phyloP scores from a whole-genome alignment of 92 coral and sea anemone genomes.

The Siderastrea radians region DNA sequence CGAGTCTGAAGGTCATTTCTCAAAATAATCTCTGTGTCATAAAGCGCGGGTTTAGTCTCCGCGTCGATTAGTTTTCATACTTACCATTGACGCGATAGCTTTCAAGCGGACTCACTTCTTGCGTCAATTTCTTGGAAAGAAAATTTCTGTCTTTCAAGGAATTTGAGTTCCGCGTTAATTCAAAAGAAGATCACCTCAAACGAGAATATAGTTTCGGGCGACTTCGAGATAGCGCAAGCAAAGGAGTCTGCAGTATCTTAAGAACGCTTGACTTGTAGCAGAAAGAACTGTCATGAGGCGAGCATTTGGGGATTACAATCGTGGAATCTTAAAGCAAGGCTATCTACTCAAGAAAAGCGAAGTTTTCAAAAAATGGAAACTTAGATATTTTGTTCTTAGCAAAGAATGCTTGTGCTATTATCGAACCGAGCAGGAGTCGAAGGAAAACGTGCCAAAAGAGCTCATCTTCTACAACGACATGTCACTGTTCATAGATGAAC shows the following conservation, averaged over 20 bases:
- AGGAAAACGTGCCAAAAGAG: slow-evolving; percentile 75
- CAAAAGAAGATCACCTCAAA: not conserved
- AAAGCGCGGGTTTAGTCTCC: not conserved
- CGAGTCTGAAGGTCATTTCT: slow-evolving; percentile 19
- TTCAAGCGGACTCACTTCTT: not conserved
- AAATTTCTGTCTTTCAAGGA: not conserved
- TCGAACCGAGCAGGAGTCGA: slow-evolving; percentile 71
- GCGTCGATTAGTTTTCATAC: no score
- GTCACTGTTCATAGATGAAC: slow-evolving; percentile 84
- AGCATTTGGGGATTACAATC: not conserved
- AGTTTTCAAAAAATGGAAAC: slow-evolving; percentile 85
- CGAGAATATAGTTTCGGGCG: not conserved
- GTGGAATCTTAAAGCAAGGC: slow-evolving; percentile 59
- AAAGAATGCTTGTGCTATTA: slow-evolving; percentile 93
- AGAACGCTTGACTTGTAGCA: not conserved
- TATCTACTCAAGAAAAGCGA: slow-evolving; percentile 91
- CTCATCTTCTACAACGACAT: slow-evolving; percentile 89
- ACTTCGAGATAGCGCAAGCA: not conserved
- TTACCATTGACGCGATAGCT: not conserved
- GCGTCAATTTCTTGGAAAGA: not conserved
- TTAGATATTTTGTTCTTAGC: slow-evolving; percentile 83
- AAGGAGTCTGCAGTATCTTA: not conserved
- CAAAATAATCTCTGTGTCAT: not conserved
- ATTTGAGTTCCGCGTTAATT: not conserved
- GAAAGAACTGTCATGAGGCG: not conserved